Percentiles rank a stretch among this genome's conserved stretches.
These are phyloP conservation scores for Myanophis thanlyinensis DNA, from an alignment of 2,113 vertebrate genomes.

Conservation along the genomic window DNA sequence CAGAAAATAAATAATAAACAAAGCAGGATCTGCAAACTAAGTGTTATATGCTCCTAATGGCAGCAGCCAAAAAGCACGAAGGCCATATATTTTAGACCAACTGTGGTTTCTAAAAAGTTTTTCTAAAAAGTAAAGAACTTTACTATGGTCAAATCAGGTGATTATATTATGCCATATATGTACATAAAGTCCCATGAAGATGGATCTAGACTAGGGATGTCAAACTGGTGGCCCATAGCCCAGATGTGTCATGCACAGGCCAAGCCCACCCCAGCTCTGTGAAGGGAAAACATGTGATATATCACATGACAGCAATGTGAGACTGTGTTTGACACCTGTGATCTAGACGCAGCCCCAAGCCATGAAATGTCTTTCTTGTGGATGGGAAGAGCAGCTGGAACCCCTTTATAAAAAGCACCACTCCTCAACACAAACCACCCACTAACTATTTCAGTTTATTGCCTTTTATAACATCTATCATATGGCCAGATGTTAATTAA, in stretches of 20 bases:
- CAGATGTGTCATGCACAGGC: too few species aligned
- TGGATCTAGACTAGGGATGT: not conserved
- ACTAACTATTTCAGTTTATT: not conserved
- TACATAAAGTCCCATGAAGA: not conserved
- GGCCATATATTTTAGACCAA: not conserved
- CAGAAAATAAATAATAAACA: not conserved
- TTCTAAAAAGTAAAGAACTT: too few species aligned
- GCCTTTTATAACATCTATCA: not conserved
- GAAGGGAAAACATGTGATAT: too few species aligned
- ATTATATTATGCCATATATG: not conserved
- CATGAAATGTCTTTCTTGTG: not conserved
- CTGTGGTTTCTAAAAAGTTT: not conserved
- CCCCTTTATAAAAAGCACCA: not conserved
- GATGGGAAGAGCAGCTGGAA: not conserved
- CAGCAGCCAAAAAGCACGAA: not conserved
- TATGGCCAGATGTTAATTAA: not conserved
- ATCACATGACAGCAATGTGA: too few species aligned
- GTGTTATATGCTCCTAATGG: not conserved
- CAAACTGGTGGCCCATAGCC: too few species aligned
- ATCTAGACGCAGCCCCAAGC: not conserved
- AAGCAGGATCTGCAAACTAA: not conserved
- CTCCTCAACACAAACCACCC: not conserved
- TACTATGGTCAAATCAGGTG: not conserved
- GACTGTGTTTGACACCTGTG: too few species aligned
- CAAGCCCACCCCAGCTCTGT: too few species aligned